A percentile compares a stretch with the other conserved stretches of the same genome.
phyloP scores from a whole-genome alignment of 2,888 invertebrate genomes.

The Drosophila nigricruria region DNA sequence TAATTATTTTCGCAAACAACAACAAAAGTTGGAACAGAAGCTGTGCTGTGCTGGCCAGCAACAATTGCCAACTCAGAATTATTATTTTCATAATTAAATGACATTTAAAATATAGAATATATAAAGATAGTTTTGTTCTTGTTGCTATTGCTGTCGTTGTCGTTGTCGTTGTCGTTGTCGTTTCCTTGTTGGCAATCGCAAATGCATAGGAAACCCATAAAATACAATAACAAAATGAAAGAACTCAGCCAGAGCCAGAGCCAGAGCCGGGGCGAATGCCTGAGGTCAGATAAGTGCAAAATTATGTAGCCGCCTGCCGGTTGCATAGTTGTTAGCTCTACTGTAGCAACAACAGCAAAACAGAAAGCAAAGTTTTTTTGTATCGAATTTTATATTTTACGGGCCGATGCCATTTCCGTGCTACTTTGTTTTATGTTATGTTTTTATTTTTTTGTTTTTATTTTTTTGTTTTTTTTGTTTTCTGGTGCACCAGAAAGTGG shows the following conservation, averaged over 20 bases:
- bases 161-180: slow-evolving; percentile 11
- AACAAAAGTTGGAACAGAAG: slow-evolving; percentile 37
- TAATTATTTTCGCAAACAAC: slow-evolving; percentile 59
- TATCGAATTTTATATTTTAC: slow-evolving; percentile 68
- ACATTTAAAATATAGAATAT: slow-evolving; percentile 53
- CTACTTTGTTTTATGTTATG: slow-evolving; percentile 47
- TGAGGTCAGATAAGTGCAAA: slow-evolving; percentile 75
- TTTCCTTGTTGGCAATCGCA: slow-evolving; percentile 53
- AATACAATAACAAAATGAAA: slow-evolving; percentile 50
- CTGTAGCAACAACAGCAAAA: slow-evolving; percentile 18
- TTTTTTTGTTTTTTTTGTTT: neutral
- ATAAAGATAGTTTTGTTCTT: slow-evolving; percentile 5
- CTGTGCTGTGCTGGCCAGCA: slow-evolving; percentile 35
- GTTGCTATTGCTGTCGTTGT: slow-evolving; percentile 3
- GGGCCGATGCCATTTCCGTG: slow-evolving; percentile 47
- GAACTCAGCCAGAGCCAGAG: slow-evolving; percentile 31
- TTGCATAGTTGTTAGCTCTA: slow-evolving; percentile 32
- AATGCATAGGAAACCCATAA: slow-evolving; percentile 68
- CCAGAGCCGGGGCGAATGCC: slow-evolving; percentile 33
- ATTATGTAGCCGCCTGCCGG: slow-evolving; percentile 57
- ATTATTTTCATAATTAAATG: slow-evolving; percentile 71
- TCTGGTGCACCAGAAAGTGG: slow-evolving; percentile 25
- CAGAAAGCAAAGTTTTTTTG: slow-evolving; percentile 66
- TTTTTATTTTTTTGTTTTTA: neutral
- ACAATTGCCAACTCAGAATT: slow-evolving; percentile 28